Percentiles rank a stretch among this genome's conserved stretches.
Conservation (phyloP, 2,113 vertebrate genomes). For the Casuarius casuarius region DNA sequence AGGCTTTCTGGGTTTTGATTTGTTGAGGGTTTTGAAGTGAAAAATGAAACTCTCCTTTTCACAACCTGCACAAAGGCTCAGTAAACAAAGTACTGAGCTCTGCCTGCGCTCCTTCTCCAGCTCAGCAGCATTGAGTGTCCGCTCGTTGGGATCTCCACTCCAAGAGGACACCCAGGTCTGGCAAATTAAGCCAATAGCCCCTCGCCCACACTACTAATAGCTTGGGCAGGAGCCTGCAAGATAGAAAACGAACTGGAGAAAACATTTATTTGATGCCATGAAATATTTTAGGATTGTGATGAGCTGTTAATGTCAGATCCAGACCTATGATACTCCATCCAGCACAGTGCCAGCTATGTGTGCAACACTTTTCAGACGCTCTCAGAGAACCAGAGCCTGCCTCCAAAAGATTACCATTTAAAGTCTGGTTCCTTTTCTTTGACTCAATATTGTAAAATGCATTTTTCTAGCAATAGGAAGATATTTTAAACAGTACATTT, state of each 20-base stretch:
- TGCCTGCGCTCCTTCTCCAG: neutral
- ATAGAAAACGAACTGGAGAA: neutral
- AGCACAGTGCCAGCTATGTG: neutral
- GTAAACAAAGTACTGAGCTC: neutral
- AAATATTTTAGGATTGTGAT: neutral
- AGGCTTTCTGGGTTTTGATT: neutral
- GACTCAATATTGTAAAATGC: neutral
- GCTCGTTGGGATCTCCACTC: neutral
- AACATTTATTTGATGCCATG: neutral
- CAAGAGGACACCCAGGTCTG: neutral
- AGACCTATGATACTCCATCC: neutral
- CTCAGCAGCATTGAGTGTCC: neutral
- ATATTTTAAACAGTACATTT: neutral
- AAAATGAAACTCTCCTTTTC: neutral
- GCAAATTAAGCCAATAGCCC: neutral
- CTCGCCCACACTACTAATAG: neutral
- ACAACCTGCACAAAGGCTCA: neutral
- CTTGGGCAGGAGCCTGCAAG: neutral
- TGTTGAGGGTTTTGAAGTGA: neutral
- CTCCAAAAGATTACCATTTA: neutral
- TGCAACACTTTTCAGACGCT: fast-evolving
- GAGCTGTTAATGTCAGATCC: neutral
- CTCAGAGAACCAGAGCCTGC: neutral
- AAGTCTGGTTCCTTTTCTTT: neutral
- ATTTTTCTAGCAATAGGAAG: neutral